Evolutionary conservation across 2,113 vertebrate genomes (phyloP).

Genomic region (Chitala chitala): DNA sequence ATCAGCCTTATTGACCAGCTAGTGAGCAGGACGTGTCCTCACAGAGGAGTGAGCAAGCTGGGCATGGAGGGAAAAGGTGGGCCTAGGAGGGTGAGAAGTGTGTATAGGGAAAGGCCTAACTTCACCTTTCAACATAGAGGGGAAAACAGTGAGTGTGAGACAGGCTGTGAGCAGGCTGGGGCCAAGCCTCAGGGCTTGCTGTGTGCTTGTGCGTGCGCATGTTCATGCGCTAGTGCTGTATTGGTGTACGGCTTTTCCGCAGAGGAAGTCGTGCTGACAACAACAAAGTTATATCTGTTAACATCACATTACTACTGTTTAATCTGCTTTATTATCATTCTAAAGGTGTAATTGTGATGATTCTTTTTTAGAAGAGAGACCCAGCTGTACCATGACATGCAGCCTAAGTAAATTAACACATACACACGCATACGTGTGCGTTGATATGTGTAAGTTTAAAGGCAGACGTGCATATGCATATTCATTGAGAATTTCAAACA

Average conservation of each 20-base stretch:
- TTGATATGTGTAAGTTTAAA: too few relatives aligned
- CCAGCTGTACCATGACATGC: not conserved
- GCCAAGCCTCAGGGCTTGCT: too few relatives aligned
- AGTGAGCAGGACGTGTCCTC: not conserved
- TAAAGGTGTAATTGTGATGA: too few relatives aligned
- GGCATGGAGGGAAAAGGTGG: not conserved
- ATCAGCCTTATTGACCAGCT: too few relatives aligned
- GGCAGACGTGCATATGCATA: not conserved
- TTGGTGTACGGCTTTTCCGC: not conserved
- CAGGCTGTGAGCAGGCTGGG: slow-evolving; percentile 1
- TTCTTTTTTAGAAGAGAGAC: not conserved
- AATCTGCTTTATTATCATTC: too few relatives aligned
- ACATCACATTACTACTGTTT: too few relatives aligned
- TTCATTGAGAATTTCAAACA: not conserved
- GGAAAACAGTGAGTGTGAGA: not conserved
- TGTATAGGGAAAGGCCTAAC: not conserved
- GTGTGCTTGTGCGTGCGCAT: slow-evolving; percentile 24
- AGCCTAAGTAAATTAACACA: not conserved
- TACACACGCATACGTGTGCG: not conserved
- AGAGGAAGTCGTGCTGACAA: too few relatives aligned
- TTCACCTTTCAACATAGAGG: not conserved
- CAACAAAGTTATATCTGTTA: too few relatives aligned
- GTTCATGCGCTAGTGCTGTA: slow-evolving; percentile 38
- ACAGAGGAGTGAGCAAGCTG: not conserved
- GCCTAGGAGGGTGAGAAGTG: not conserved